These are phyloP conservation scores for Mimumesa dahlbomi DNA, from an alignment of 2,888 invertebrate species.

Conservation along the genomic window DNA sequence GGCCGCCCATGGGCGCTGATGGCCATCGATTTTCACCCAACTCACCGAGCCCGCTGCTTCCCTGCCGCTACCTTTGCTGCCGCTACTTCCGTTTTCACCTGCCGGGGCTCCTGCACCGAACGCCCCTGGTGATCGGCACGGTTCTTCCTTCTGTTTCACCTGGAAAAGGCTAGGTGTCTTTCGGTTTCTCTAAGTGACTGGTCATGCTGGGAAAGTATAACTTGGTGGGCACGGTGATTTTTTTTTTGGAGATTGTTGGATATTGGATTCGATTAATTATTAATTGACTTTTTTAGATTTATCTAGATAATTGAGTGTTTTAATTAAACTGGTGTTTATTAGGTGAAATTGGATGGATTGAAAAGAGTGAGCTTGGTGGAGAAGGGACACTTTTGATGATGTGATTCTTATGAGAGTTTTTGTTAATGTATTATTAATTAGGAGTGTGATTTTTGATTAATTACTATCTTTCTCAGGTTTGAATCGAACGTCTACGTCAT, in stretches of 20 bases:
- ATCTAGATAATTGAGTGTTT: no score
- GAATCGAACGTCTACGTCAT: no score
- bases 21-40: conserved; percentile 79
- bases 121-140: conserved; percentile 37
- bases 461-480: no score
- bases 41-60: conserved; percentile 70
- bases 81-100: conserved; percentile 18
- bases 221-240: not conserved
- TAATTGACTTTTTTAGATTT: no score
- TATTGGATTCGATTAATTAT: not conserved
- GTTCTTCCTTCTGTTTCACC: conserved; percentile 45
- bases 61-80: conserved; percentile 59
- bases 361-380: no score
- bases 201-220: not conserved
- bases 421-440: no score
- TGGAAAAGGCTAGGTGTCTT: conserved; percentile 31
- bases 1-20: conserved; percentile 93
- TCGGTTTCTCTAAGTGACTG: not conserved
- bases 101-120: conserved; percentile 38
- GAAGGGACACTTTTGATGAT: no score
- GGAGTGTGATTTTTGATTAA: no score
- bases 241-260: not conserved
- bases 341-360: no score
- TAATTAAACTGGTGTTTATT: no score
- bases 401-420: no score